A percentile compares a stretch with the other conserved stretches of the same genome.
phyloP scores from a whole-genome alignment of 64 coral and sea anemone species.

The Stichodactyla helianthus region DNA sequence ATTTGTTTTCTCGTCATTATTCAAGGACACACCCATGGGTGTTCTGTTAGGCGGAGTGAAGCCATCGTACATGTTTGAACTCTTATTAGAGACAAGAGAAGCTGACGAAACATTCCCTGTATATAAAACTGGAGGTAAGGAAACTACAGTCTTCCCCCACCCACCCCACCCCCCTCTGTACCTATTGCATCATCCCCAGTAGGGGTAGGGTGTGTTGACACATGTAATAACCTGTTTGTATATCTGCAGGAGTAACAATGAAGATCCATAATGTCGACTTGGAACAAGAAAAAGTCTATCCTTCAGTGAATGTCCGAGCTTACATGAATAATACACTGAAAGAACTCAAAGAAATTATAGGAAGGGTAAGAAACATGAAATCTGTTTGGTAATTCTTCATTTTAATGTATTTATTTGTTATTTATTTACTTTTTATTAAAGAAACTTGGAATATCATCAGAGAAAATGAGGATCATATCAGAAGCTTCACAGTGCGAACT shows the following conservation, averaged over 20 bases:
- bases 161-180: not conserved
- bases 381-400: not conserved
- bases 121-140: conserved; percentile 83
- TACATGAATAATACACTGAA: conserved; percentile 39
- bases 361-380: conserved; percentile 45
- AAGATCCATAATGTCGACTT: conserved; percentile 81
- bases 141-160: not conserved
- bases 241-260: conserved; percentile 65
- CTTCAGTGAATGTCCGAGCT: conserved; percentile 57
- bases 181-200: not conserved
- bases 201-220: not conserved
- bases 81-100: conserved; percentile 83
- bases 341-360: conserved; percentile 46
- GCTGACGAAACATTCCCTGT: conserved; percentile 43
- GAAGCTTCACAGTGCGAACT: conserved; percentile 64
- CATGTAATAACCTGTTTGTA: not conserved
- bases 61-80: conserved; percentile 81
- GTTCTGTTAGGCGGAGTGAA: conserved; percentile 47
- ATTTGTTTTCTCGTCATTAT: not conserved
- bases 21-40: not conserved
- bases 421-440: conserved; percentile 12
- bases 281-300: conserved; percentile 36
- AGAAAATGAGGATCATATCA: conserved; percentile 62
- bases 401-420: not conserved
- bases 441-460: conserved; percentile 59